Evolutionary conservation across 2,797 vertebrate genomes (phyloP).

Genomic region (Mormyrus proboscirostris): DNA sequence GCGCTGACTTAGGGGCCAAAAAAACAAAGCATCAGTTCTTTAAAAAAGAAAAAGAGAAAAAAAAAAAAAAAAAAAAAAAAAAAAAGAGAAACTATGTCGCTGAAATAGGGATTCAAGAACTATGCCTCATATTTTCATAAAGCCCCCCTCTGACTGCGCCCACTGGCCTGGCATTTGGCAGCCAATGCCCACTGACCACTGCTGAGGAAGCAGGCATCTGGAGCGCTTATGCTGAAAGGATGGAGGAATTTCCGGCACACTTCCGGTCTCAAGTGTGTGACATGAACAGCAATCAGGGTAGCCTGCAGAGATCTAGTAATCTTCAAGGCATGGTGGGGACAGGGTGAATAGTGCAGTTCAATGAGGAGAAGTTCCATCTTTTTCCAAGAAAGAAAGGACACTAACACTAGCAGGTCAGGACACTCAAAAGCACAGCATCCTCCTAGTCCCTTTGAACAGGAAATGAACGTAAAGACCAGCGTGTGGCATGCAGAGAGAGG

Average conservation of each 20-base stretch:
- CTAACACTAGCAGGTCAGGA: neutral
- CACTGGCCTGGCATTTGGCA: neutral
- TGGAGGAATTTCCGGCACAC: conserved; percentile 10
- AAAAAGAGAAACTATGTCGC: neutral
- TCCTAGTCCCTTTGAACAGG: neutral
- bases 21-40: neutral
- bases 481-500: neutral
- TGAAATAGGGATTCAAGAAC: neutral
- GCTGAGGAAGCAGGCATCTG: conserved; percentile 17
- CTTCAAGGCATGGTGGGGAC: neutral
- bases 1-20: neutral
- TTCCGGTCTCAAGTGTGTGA: conserved; percentile 11
- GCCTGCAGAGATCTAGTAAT: neutral
- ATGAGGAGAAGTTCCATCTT: neutral
- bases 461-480: neutral
- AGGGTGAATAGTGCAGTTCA: neutral
- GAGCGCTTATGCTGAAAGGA: neutral
- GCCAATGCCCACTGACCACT: neutral
- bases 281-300: conserved; percentile 4
- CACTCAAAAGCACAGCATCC: neutral
- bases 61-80: neutral
- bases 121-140: neutral
- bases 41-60: neutral
- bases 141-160: neutral
- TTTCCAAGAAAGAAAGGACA: neutral